Evolutionary conservation across 1,140 invertebrate genomes (phyloP), one percentile per base, ranked within the genome.

Genomic region (Ceratitis capitata): DNA sequence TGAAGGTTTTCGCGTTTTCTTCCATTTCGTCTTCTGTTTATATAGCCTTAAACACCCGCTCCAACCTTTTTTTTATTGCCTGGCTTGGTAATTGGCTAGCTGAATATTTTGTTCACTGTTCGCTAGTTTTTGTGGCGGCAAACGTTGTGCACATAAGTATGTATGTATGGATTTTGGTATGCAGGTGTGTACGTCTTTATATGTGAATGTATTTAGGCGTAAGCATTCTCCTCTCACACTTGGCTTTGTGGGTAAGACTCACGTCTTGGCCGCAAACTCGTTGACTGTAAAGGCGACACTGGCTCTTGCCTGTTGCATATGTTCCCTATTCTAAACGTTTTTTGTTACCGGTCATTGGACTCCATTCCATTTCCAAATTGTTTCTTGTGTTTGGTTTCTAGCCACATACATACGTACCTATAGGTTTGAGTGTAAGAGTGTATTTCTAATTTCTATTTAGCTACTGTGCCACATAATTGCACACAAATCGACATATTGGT

Each of bases 41-140:
- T 78, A 78, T 23, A n/a, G n/a, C n/a, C n/a, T n/a, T 35, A 19
- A 23, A 45, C 39, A 78, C 69, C 69, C 69, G 69, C 69, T 78
- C n/a, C 35, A 26, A 78, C 4, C 69, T 12, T 42, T 12, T 6
- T 19, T n/a, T 51, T 2, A 2, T 19, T 78, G 39, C 42, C 7
- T 78, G n/a, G 39, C 6, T 45, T 78, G n/a, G 23, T 78, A 42
- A 78, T 45, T 78, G 69, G 69, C 39, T 78, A 45, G 39, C 69
- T 78, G 69, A 78, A 78, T n/a, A 19, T 23, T 39, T 45, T 78
- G 19, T 12, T 45, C 39, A 9, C 23, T 45, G 35, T 45, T 78
- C 39, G 35, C 7, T 23, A n/a, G 39, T 45, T 78, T 78, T 45
- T 78, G 35, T 78, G 69, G 69, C 39, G 69, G 69, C 32, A 78